Evolutionary conservation across 2,797 vertebrate species (phyloP).

Genomic region (Sarcophilus harrisii): DNA sequence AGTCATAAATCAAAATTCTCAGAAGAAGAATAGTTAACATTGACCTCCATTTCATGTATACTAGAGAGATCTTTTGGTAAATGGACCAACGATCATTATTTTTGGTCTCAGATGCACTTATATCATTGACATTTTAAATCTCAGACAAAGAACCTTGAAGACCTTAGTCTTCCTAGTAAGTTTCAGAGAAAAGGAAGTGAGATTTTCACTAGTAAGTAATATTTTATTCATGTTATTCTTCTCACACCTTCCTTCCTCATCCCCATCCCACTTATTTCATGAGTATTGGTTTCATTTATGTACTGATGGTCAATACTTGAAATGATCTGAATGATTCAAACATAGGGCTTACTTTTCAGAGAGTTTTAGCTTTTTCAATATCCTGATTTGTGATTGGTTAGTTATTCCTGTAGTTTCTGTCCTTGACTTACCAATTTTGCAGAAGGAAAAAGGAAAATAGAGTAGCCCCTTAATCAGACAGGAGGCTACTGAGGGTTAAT

Average conservation of each 20-base stretch:
- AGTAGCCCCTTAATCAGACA: neutral
- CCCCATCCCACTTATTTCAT: neutral
- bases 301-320: neutral
- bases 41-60: neutral
- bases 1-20: neutral
- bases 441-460: constrained; percentile 6
- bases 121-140: constrained; percentile 4
- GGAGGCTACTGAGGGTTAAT: neutral
- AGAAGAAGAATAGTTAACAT: neutral
- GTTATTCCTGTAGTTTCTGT: neutral
- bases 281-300: neutral
- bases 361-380: neutral
- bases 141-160: neutral
- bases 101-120: neutral
- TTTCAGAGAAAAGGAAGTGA: neutral
- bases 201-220: neutral
- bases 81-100: neutral
- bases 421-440: neutral
- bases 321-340: constrained; percentile 1
- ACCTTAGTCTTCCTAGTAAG: neutral
- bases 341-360: neutral
- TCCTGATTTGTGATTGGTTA: neutral
- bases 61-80: neutral
- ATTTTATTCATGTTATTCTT: neutral
- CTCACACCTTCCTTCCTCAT: neutral